A percentile compares a stretch with the other conserved stretches of the same genome.
These are phyloP conservation scores for Amphimallon solstitiale DNA, from an alignment of 2,888 invertebrate species.

Conservation along the genomic window DNA sequence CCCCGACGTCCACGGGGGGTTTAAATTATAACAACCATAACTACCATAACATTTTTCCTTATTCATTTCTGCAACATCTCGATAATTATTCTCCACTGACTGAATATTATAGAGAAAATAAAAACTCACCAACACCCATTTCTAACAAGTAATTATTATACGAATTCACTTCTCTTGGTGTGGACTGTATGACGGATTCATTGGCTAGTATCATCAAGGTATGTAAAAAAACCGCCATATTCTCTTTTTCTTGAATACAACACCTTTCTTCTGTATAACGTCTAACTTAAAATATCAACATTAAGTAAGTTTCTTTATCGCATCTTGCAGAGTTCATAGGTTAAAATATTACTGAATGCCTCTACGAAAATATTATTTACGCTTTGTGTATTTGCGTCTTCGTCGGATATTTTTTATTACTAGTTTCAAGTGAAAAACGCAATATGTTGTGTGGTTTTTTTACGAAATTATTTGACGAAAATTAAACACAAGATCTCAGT, in stretches of 20 bases:
- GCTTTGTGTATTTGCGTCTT: constrained; percentile 1
- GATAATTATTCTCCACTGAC: not conserved
- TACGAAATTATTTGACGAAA: no score
- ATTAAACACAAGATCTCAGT: no score
- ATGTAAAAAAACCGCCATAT: constrained; percentile 32
- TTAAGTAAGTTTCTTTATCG: constrained; percentile 24
- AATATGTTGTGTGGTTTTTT: no score
- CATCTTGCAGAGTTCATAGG: constrained; percentile 23
- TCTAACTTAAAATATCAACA: constrained; percentile 20
- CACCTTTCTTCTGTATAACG: not conserved
- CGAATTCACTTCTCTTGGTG: constrained; percentile 48
- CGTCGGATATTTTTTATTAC: not conserved
- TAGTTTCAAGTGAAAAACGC: no score
- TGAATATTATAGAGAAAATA: no score
- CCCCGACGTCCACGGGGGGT: constrained; percentile 81
- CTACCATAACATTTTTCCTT: constrained; percentile 76
- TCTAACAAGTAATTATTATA: constrained; percentile 61
- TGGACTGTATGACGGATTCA: constrained; percentile 32
- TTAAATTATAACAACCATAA: constrained; percentile 84
- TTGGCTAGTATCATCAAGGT: constrained; percentile 37
- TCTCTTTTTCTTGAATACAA: not conserved
- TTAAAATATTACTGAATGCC: constrained; percentile 26
- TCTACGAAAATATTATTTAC: constrained; percentile 18
- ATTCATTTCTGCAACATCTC: constrained; percentile 54
- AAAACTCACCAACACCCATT: constrained; percentile 59